phyloP scores from a whole-genome alignment of 1,140 invertebrate species.

The Sycobia sp. region DNA sequence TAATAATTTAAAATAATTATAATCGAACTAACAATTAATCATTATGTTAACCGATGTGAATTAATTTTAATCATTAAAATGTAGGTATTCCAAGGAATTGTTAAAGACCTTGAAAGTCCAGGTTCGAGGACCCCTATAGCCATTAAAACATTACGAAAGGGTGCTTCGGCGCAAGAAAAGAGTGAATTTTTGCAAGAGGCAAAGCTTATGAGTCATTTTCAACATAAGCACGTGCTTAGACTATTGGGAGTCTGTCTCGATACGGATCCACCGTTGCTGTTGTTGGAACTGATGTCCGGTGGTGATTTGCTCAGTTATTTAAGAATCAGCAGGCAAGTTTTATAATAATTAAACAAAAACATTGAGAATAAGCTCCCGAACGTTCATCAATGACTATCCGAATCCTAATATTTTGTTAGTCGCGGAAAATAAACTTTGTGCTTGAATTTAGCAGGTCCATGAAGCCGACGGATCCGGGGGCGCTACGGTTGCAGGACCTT shows the following conservation, averaged over 20 bases:
- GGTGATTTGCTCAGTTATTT: slow-evolving; percentile 93
- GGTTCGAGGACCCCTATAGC: slow-evolving; percentile 54
- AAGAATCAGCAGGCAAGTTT: slow-evolving; percentile 65
- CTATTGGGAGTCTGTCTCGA: slow-evolving; percentile 93
- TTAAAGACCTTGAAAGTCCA: slow-evolving; percentile 67
- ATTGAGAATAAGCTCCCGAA: no score
- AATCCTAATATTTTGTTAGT: no score
- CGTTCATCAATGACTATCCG: no score
- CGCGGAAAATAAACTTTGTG: no score
- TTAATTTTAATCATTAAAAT: neutral
- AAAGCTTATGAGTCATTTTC: slow-evolving; percentile 95
- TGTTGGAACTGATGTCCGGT: slow-evolving; percentile 96
- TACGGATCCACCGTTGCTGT: slow-evolving; percentile 88
- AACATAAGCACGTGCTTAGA: slow-evolving; percentile 92
- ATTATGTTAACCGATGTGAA: neutral
- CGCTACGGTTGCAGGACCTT: slow-evolving; percentile 80
- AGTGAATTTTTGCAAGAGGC: slow-evolving; percentile 96
- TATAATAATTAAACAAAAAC: no score
- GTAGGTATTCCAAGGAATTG: slow-evolving; percentile 82
- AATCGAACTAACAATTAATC: neutral
- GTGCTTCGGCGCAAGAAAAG: slow-evolving; percentile 89
- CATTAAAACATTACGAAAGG: slow-evolving; percentile 84
- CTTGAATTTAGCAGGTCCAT: slow-evolving; percentile 63
- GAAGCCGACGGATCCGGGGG: slow-evolving; percentile 55
- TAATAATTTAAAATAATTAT: neutral